Base-by-base conservation (phyloP, 2,797 vertebrate genomes). In the Atherinosoma microstoma region DNA sequence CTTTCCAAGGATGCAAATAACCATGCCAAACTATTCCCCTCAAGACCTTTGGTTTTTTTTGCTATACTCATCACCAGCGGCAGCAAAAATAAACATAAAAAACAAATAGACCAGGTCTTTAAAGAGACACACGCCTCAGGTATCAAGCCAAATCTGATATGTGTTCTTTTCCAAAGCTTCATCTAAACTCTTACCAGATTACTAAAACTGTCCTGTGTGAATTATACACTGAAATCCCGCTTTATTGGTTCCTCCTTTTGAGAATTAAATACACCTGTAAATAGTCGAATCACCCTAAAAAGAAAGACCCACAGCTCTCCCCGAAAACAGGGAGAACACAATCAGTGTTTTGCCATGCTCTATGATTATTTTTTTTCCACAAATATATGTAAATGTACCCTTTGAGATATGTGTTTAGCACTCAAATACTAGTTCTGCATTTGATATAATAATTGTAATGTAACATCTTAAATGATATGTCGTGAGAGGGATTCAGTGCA, bases 371-470 rank as follows among this genome's bases (percentile, higher is more conserved):
- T 72, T 49, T 73, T 65, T 66, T 74, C 77, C 80, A 87, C 75
- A 73, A 71, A 90, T 87, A 84, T 80, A 82, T 91, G 90, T 93
- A 89, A 87, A 90, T 87, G 87, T 91, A 83, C 86, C 89, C 29
- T 88, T 90, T 88, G 86, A 84, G 79, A 89, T 87, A 73, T 86
- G 88, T 92, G 90, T 93, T 93, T 93, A 92, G 83, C 90, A 82
- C 90, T 92, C 77, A 75, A 89, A 90, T 90, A 91, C 83, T 93
- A 91, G 90, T 87, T 90, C 91, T 90, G 88, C 89, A 89, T 93
- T 93, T 89, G 88, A 87, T 94, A 92, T 90, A 81, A 76, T 92
- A 90, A 84, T 69, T 88, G 89, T 93, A 87, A 90, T 58, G 90
- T 90, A 83, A 91, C 87, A 89, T 86, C 84, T 91, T 87, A 36